Conservation (phyloP, 2,113 vertebrate genomes). For the Paramisgurnus dabryanus region DNA sequence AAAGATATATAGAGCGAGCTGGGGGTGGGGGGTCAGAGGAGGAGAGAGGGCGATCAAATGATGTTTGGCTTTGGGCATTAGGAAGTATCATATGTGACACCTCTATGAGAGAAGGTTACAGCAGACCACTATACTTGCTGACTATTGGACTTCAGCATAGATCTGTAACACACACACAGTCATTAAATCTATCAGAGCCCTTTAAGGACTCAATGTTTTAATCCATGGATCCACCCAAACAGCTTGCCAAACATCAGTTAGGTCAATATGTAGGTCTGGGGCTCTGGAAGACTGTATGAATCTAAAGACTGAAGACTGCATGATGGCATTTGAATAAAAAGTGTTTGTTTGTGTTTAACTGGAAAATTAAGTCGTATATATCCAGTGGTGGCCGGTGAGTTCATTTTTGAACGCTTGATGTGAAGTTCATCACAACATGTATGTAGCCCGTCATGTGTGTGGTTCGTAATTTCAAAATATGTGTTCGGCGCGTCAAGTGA, state of each 20-base stretch:
- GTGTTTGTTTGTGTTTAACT: no score
- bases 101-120: conserved; percentile 73
- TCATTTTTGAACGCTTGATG: no score
- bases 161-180: conserved; percentile 43
- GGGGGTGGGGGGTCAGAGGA: conserved; percentile 46
- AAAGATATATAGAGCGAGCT: conserved; percentile 55
- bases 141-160: conserved; percentile 31
- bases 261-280: conserved; percentile 28
- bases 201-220: conserved; percentile 62
- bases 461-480: no score
- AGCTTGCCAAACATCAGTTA: conserved; percentile 58
- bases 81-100: conserved; percentile 77
- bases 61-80: conserved; percentile 71
- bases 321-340: no score
- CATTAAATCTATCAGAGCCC: conserved; percentile 58
- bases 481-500: no score
- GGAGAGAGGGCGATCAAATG: conserved; percentile 67
- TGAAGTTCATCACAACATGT: no score
- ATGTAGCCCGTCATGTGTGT: no score
- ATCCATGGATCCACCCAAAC: conserved; percentile 69
- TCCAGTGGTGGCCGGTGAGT: no score
- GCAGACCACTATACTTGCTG: conserved; percentile 57
- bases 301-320: no score
- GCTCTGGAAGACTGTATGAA: not conserved
- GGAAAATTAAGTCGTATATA: no score